A percentile compares a stretch with the other conserved stretches of the same genome.
These are phyloP conservation scores for Oreochromis grahami DNA, from an alignment of 2,797 vertebrate genomes.

Conservation along the genomic window DNA sequence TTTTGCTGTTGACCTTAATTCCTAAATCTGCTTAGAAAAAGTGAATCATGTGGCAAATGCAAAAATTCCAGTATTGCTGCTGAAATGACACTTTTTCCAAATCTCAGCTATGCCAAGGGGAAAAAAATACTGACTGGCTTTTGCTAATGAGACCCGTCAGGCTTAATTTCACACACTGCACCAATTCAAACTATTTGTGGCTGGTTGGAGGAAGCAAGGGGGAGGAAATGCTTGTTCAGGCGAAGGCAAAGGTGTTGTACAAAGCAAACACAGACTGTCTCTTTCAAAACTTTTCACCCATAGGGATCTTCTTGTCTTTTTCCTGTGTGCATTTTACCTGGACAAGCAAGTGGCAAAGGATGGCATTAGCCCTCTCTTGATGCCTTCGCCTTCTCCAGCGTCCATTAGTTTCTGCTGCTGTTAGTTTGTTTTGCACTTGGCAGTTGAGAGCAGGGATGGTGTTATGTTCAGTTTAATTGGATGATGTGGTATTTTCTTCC, in stretches of 20 bases:
- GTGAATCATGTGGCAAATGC: background rate
- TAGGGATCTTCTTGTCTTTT: background rate
- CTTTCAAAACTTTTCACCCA: background rate
- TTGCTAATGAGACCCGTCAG: slow-evolving; percentile 24
- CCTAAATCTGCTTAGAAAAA: background rate
- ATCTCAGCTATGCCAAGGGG: background rate
- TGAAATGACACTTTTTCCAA: background rate
- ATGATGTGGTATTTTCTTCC: slow-evolving; percentile 25
- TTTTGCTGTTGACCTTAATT: background rate
- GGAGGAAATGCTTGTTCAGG: slow-evolving; percentile 16
- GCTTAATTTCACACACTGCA: slow-evolving; percentile 22
- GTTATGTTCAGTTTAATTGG: slow-evolving; percentile 32
- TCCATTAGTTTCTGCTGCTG: slow-evolving; percentile 5
- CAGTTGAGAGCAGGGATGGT: slow-evolving; percentile 5
- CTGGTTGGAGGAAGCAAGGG: background rate
- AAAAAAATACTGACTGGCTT: background rate
- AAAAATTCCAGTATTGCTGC: background rate
- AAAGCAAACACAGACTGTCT: background rate
- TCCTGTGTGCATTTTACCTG: slow-evolving; percentile 3
- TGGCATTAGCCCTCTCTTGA: background rate
- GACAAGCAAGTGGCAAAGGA: background rate
- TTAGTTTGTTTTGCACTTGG: slow-evolving; percentile 23
- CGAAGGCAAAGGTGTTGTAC: background rate
- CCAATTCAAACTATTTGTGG: slow-evolving; percentile 1
- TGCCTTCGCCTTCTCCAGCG: background rate